phyloP scores from a whole-genome alignment of 2,113 vertebrate genomes.

The Callithrix jacchus region DNA sequence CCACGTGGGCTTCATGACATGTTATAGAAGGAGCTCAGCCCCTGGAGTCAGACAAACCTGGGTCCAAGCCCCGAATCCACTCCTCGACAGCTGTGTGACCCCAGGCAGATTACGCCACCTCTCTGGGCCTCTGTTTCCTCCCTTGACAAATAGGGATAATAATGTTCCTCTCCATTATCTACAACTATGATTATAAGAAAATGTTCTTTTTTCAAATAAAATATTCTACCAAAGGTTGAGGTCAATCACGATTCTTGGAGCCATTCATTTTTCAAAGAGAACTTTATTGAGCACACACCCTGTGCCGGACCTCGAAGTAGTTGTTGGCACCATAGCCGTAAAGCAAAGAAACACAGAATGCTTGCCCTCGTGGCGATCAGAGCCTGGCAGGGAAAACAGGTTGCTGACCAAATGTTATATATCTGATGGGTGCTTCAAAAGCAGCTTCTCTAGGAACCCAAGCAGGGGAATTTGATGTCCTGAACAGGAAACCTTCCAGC shows the following conservation, averaged over 20 bases:
- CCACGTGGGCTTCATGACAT: neutral
- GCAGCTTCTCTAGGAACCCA: neutral
- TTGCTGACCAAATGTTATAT: neutral
- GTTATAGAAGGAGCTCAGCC: neutral
- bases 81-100: neutral
- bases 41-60: neutral
- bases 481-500: neutral
- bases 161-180: neutral
- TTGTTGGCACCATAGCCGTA: no score
- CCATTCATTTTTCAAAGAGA: neutral
- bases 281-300: neutral
- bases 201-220: neutral
- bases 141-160: neutral
- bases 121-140: neutral
- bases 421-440: neutral
- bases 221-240: neutral
- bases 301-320: no score
- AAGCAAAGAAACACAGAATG: neutral
- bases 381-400: neutral
- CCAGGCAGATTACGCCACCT: rapidly evolving
- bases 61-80: neutral
- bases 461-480: neutral
- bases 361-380: neutral
- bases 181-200: neutral
- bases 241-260: neutral